Evolutionary conservation across 2,797 vertebrate genomes (phyloP).

Genomic region (Clarias laeviceps): DNA sequence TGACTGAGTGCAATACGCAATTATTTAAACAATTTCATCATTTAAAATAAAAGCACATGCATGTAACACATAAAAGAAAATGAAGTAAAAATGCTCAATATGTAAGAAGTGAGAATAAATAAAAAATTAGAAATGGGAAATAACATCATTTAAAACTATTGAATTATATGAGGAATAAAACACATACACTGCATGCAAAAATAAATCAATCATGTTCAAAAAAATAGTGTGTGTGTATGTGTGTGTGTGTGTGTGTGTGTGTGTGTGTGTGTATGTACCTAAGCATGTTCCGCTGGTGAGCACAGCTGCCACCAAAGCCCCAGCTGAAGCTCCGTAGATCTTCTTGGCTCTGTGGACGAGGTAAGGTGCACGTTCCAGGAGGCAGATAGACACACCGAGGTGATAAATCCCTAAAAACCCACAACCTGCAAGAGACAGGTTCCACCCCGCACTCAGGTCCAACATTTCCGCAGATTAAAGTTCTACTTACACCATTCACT

Average conservation of each 20-base stretch:
- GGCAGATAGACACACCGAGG: conserved; percentile 83
- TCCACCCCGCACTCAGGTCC: conserved; percentile 75
- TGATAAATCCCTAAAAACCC: conserved; percentile 89
- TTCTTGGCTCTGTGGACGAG: conserved; percentile 75
- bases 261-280: conserved; percentile 65
- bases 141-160: background rate
- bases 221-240: too few relatives aligned
- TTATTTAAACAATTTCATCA: background rate
- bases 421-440: conserved; percentile 87
- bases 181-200: background rate
- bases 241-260: background rate
- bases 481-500: background rate
- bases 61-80: too few relatives aligned
- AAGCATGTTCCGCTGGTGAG: conserved; percentile 75
- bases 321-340: conserved; percentile 84
- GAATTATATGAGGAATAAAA: too few relatives aligned
- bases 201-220: background rate
- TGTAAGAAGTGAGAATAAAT: too few relatives aligned
- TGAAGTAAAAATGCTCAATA: too few relatives aligned
- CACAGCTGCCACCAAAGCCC: conserved; percentile 78
- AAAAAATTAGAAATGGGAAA: too few relatives aligned
- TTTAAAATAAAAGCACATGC: background rate
- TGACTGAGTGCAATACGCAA: background rate
- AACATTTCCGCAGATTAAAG: conserved; percentile 36
- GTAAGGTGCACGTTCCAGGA: conserved; percentile 84